A percentile compares a stretch with the other conserved stretches of the same genome.
Conservation (phyloP, 2,113 vertebrate genomes). For the Mormoops blainvillei region DNA sequence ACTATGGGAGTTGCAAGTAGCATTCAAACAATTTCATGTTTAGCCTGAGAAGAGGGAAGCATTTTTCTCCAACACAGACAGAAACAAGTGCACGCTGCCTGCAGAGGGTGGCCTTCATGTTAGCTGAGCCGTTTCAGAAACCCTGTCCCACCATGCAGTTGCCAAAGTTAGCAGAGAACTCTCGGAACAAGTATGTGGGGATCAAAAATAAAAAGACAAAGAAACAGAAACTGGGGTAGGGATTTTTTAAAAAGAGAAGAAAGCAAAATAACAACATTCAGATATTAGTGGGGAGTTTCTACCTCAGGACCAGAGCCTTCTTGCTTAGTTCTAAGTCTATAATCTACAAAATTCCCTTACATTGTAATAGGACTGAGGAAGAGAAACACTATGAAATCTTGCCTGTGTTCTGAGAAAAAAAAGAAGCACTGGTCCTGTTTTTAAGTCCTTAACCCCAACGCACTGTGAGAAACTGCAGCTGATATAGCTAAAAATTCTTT, state of each 20-base stretch:
- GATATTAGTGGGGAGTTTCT: neutral
- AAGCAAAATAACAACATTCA: neutral
- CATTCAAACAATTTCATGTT: neutral
- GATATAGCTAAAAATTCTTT: neutral
- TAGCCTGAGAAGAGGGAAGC: neutral
- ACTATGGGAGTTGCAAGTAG: neutral
- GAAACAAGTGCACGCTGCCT: neutral
- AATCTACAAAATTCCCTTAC: neutral
- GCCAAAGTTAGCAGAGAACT: conserved; percentile 18
- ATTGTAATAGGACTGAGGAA: neutral
- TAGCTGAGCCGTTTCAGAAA: neutral
- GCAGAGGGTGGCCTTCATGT: neutral
- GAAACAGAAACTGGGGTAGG: conserved; percentile 28
- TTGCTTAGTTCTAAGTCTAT: neutral
- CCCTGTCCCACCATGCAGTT: neutral
- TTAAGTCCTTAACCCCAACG: conserved; percentile 17
- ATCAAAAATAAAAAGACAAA: neutral
- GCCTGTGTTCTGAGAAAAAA: neutral
- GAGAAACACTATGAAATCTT: conserved; percentile 9
- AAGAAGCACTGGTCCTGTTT: neutral
- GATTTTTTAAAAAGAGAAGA: conserved; percentile 15
- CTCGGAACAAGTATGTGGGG: neutral
- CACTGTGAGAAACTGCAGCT: conserved; percentile 20
- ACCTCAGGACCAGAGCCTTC: neutral
- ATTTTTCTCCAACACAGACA: neutral